A percentile compares a stretch with the other conserved stretches of the same genome.
Evolutionary conservation across 2,797 vertebrate genomes (phyloP).

Genomic region (Sphenopsis melanotis): DNA sequence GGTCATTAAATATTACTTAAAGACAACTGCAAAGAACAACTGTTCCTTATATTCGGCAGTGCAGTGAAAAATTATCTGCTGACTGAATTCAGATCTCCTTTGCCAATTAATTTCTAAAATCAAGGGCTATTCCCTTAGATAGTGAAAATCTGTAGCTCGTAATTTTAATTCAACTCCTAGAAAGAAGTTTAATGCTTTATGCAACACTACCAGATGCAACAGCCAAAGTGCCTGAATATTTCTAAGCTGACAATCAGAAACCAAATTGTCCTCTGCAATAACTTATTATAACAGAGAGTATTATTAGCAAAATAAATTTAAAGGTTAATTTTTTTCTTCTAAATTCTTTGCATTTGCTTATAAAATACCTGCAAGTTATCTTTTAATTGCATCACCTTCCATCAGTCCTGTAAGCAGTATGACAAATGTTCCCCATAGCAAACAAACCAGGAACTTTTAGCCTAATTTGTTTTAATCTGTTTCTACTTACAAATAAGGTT

Average conservation of each 20-base stretch:
- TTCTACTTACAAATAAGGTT: background rate
- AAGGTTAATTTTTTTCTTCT: background rate
- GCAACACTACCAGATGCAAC: background rate
- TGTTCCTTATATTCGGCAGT: background rate
- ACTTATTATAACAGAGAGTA: background rate
- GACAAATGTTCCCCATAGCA: background rate
- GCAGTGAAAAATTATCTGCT: background rate
- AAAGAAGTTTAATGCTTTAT: background rate
- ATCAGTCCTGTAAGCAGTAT: background rate
- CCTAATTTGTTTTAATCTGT: background rate
- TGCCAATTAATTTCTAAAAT: background rate
- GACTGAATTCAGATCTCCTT: background rate
- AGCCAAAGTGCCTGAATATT: background rate
- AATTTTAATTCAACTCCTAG: slow-evolving; percentile 11
- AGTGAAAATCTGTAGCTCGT: background rate
- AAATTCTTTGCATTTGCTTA: background rate
- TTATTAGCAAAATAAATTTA: background rate
- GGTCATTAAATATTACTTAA: background rate
- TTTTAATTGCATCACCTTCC: background rate
- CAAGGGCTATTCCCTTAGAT: background rate
- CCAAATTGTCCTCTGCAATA: background rate
- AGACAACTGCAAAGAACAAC: background rate
- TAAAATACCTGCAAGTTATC: background rate
- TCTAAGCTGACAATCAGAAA: background rate
- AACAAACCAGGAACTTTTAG: background rate